A percentile compares a stretch with the other conserved stretches of the same genome.
phyloP scores from a whole-genome alignment of 92 coral and sea anemone genomes.

The Epizoanthus scotinus region DNA sequence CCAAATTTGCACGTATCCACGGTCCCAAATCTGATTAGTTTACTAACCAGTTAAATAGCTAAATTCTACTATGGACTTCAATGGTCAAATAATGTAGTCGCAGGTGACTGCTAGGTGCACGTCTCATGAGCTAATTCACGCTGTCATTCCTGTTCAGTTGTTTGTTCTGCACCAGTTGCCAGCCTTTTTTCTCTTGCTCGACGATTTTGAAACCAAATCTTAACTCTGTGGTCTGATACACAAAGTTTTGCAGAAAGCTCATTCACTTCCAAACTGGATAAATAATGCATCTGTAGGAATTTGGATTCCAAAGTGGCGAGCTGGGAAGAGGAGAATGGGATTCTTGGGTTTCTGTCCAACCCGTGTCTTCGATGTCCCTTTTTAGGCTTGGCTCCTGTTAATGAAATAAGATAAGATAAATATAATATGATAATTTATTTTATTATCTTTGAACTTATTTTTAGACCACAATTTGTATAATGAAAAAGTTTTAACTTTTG shows the following conservation, averaged over 20 bases:
- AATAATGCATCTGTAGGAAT: constrained; percentile 82
- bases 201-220: constrained; percentile 98
- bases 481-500: no score
- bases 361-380: constrained; percentile 78
- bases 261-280: constrained; percentile 88
- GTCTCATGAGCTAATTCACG: no score
- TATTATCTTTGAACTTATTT: no score
- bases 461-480: no score
- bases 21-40: no score
- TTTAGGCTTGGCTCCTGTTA: constrained; percentile 81
- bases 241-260: constrained; percentile 74
- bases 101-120: no score
- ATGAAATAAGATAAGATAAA: neutral
- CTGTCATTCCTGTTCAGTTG: no score
- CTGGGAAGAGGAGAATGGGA: constrained; percentile 89
- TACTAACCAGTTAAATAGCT: no score
- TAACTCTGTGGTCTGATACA: constrained; percentile 89
- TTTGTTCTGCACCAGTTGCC: neutral
- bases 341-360: constrained; percentile 93
- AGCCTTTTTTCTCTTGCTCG: constrained; percentile 90
- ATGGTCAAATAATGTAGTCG: no score
- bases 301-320: constrained; percentile 87
- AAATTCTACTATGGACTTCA: no score
- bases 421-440: no score
- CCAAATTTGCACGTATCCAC: no score